These are phyloP conservation scores for Spizella passerina DNA, from an alignment of 2,797 vertebrate genomes.

Conservation along the genomic window DNA sequence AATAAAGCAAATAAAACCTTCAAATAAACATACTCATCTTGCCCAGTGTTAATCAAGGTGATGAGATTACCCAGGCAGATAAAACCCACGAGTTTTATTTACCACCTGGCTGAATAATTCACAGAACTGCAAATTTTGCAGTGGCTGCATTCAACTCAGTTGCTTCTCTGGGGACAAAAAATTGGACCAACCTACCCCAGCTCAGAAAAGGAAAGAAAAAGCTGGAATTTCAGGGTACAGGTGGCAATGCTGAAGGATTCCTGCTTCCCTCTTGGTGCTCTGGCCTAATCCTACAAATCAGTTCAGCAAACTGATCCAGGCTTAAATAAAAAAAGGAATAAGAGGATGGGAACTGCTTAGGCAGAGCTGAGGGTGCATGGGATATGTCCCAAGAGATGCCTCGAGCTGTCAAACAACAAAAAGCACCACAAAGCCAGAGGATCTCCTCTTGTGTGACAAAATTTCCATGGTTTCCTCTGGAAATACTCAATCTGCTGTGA, in stretches of 20 bases:
- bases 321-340: neutral
- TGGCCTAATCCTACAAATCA: neutral
- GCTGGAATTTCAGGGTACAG: neutral
- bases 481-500: neutral
- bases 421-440: neutral
- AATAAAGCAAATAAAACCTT: neutral
- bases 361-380: neutral
- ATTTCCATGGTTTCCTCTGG: neutral
- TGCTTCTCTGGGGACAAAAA: neutral
- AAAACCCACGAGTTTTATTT: neutral
- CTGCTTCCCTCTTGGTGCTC: neutral
- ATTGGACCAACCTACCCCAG: neutral
- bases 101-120: neutral
- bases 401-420: neutral
- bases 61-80: neutral
- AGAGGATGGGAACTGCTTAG: neutral
- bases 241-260: neutral
- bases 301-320: neutral
- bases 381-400: neutral
- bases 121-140: neutral
- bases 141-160: neutral
- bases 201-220: neutral
- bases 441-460: neutral
- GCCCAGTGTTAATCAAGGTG: neutral
- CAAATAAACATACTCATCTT: neutral